phyloP scores from a whole-genome alignment of 2,797 vertebrate genomes.

The Channallabes apus region DNA sequence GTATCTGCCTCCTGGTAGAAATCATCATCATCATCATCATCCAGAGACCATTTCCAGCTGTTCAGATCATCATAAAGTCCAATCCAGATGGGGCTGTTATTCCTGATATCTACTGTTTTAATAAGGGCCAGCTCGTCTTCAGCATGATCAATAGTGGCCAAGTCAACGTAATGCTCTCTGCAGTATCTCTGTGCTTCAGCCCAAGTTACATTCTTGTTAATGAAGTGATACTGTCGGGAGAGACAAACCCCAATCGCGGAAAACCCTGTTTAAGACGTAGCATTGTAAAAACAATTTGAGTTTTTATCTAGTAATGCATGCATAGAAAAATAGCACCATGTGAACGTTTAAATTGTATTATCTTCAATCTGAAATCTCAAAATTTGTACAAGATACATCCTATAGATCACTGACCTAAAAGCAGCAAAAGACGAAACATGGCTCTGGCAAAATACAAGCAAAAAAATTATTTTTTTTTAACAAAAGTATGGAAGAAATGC shows the following conservation, averaged over 20 bases:
- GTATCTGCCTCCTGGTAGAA: neutral
- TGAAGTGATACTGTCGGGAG: slow-evolving; percentile 52
- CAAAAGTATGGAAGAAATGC: neutral
- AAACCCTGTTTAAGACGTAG: slow-evolving; percentile 23
- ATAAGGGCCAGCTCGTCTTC: slow-evolving; percentile 19
- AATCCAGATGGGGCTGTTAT: slow-evolving; percentile 50
- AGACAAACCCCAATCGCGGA: neutral
- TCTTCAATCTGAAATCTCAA: neutral
- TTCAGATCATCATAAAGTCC: slow-evolving; percentile 52
- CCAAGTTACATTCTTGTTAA: slow-evolving; percentile 50
- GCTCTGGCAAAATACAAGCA: slow-evolving; percentile 1
- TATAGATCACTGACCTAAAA: slow-evolving; percentile 15
- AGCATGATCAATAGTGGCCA: slow-evolving; percentile 48
- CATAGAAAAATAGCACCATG: neutral
- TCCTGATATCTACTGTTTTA: neutral
- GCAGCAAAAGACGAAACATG: slow-evolving; percentile 9
- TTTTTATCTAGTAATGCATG: neutral
- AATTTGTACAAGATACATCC: neutral
- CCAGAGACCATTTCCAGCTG: slow-evolving; percentile 50
- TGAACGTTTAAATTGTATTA: neutral
- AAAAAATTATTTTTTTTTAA: neutral
- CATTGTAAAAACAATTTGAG: neutral
- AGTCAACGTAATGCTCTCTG: slow-evolving; percentile 56
- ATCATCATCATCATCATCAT: neutral
- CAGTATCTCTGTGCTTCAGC: slow-evolving; percentile 55